phyloP scores from a whole-genome alignment of 2,888 invertebrate genomes.

The Pseudococcus longispinus region DNA sequence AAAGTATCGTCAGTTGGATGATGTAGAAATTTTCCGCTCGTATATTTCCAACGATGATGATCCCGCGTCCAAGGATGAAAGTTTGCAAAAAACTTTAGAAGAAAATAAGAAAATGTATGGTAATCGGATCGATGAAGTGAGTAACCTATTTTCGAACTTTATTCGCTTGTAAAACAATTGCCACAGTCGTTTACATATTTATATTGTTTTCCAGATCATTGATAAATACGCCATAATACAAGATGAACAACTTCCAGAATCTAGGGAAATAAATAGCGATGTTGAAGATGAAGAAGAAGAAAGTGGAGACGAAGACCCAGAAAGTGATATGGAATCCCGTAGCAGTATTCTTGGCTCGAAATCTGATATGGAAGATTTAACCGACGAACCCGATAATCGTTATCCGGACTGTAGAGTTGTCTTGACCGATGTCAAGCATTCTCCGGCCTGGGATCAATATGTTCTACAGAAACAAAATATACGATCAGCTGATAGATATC shows the following conservation, averaged over 20 bases:
- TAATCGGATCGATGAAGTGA: constrained; percentile 56
- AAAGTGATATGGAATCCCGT: neutral
- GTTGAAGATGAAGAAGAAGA: constrained; percentile 61
- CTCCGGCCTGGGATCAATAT: neutral
- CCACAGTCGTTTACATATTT: no score
- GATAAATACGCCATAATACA: constrained; percentile 31
- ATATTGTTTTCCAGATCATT: neutral
- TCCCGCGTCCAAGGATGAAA: constrained; percentile 68
- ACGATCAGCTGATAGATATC: neutral
- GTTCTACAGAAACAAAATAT: neutral
- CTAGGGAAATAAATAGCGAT: constrained; percentile 61
- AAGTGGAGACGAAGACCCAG: constrained; percentile 61
- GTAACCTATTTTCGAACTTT: neutral
- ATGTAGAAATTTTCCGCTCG: constrained; percentile 66
- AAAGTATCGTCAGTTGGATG: constrained; percentile 71
- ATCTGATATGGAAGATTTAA: neutral
- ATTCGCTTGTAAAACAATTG: no score
- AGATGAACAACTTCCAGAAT: constrained; percentile 47
- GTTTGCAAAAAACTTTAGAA: constrained; percentile 68
- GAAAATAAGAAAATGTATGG: constrained; percentile 65
- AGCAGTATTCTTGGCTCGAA: neutral
- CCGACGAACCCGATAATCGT: neutral
- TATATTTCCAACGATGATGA: constrained; percentile 62
- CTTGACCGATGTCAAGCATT: neutral
- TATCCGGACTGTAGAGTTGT: neutral